Percentiles rank a stretch among this genome's conserved stretches.
Evolutionary conservation across 2,888 invertebrate genomes (phyloP).

Genomic region (Acanthosepion lycidas): DNA sequence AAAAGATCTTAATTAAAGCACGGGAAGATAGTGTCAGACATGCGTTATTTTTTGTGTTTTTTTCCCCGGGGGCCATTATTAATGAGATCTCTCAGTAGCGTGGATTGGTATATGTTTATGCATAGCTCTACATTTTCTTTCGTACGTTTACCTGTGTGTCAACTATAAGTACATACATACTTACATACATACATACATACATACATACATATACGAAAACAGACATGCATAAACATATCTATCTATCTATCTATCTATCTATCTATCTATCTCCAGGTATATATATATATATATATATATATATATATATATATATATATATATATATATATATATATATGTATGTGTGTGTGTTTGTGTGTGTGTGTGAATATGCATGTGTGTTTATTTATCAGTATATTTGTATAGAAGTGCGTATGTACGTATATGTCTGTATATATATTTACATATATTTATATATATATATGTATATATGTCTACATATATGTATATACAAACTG

Average conservation of each 20-base stretch:
- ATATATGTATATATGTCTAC: conserved; percentile 18
- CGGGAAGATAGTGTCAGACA: no score
- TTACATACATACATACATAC: background rate
- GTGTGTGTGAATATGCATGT: background rate
- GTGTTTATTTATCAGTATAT: no score
- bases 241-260: background rate
- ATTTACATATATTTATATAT: background rate
- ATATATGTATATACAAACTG: conserved; percentile 39
- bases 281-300: background rate
- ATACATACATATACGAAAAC: background rate
- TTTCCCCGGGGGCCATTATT: no score
- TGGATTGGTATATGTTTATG: no score
- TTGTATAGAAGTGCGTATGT: no score
- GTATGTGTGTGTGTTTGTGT: background rate
- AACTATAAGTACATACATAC: background rate
- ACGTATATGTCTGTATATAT: no score
- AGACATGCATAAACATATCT: background rate
- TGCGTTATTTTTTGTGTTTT: no score
- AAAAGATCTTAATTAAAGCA: no score
- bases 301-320: conserved; percentile 47
- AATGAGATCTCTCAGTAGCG: no score
- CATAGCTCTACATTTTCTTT: no score
- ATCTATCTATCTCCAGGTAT: background rate
- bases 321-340: background rate
- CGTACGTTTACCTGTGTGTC: no score